These are phyloP conservation scores for Monochamus saltuarius DNA, from an alignment of 1,140 invertebrate genomes.

Conservation along the genomic window DNA sequence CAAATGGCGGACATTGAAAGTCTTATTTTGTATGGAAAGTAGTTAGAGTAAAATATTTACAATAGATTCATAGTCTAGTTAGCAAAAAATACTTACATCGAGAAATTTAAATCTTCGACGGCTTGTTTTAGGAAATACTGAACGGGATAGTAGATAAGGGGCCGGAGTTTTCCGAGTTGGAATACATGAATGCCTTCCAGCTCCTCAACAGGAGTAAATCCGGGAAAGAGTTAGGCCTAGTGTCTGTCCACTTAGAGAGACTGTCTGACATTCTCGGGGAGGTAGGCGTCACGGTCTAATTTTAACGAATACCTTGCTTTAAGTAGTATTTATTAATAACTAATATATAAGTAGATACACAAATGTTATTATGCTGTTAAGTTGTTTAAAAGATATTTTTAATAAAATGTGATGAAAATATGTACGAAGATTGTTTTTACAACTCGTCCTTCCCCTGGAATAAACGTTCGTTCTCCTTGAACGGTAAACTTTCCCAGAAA, in stretches of 20 bases:
- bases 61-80: no score
- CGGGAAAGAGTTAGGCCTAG: conserved; percentile 47
- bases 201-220: conserved; percentile 64
- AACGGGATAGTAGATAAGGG: conserved; percentile 78
- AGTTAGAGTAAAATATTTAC: no score
- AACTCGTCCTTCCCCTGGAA: conserved; percentile 11
- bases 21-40: no score
- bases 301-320: not conserved
- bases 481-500: conserved; percentile 35
- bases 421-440: not conserved
- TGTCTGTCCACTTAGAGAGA: conserved; percentile 60
- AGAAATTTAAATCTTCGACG: conserved; percentile 1
- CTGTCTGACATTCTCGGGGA: conserved; percentile 68
- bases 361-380: conserved; percentile 5
- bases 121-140: conserved; percentile 74
- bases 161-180: conserved; percentile 79
- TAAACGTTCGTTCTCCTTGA: conserved; percentile 36
- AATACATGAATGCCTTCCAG: conserved; percentile 83
- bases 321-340: conserved; percentile 2
- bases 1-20: no score
- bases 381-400: conserved; percentile 7
- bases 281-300: conserved; percentile 63
- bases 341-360: no score
- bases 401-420: not conserved
- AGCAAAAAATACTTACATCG: no score